Conservation (phyloP, 2,888 invertebrate genomes). For the Drosophila sordidula region DNA sequence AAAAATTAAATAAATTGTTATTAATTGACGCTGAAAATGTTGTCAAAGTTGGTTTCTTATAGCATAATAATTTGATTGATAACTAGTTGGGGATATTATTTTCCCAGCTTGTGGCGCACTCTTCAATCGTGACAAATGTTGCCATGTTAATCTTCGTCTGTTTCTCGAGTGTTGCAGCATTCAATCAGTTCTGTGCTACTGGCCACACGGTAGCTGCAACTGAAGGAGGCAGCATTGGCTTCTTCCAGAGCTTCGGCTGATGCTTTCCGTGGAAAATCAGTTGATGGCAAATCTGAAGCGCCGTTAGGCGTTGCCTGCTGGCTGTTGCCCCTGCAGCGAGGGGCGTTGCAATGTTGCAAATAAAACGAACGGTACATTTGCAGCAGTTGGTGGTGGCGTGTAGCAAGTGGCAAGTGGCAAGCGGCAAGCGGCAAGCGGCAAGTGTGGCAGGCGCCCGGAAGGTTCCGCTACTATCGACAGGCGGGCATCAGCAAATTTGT, state of each 20-base stretch:
- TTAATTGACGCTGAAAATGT: too few relatives aligned
- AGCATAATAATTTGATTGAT: too few relatives aligned
- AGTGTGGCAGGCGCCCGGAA: constrained; percentile 32
- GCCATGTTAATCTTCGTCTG: neutral
- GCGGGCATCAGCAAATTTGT: constrained; percentile 73
- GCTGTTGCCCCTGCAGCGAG: neutral
- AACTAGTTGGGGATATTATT: neutral
- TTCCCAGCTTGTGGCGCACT: neutral
- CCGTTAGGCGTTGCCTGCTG: constrained; percentile 52
- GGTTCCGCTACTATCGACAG: constrained; percentile 57
- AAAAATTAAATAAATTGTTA: too few relatives aligned
- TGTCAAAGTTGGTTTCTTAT: too few relatives aligned
- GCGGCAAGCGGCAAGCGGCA: constrained; percentile 30
- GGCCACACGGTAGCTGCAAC: constrained; percentile 31
- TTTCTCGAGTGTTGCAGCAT: constrained; percentile 3
- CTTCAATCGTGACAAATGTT: constrained; percentile 7
- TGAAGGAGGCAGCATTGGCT: constrained; percentile 6
- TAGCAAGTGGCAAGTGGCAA: constrained; percentile 30
- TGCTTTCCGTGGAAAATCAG: constrained; percentile 60
- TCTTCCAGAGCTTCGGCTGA: constrained; percentile 6
- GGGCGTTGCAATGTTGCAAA: constrained; percentile 47
- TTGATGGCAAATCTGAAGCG: constrained; percentile 70
- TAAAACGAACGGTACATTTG: constrained; percentile 57
- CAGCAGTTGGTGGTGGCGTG: neutral
- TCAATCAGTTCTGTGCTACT: constrained; percentile 10